Evolutionary conservation across 2,113 vertebrate species (phyloP).

Genomic region (Toxotes jaculatrix): DNA sequence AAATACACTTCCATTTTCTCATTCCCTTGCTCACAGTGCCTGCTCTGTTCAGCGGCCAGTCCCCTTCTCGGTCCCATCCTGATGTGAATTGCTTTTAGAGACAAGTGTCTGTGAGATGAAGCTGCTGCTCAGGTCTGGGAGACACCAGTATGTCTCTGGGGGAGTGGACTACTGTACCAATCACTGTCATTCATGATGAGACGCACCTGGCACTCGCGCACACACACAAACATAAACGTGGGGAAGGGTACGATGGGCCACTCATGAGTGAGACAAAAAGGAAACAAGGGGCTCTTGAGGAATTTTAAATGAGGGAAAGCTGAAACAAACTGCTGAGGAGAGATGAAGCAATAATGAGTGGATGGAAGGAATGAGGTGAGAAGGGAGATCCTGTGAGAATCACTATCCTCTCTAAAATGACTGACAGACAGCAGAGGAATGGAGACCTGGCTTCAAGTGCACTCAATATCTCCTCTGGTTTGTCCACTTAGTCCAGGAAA

Average conservation of each 20-base stretch:
- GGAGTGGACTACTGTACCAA: slow-evolving; percentile 49
- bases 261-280: slow-evolving; percentile 2
- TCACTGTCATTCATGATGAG: slow-evolving; percentile 44
- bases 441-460: slow-evolving; percentile 29
- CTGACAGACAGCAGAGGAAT: slow-evolving; percentile 64
- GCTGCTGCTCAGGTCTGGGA: slow-evolving; percentile 27
- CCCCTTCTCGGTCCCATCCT: slow-evolving; percentile 32
- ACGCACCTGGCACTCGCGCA: slow-evolving; percentile 22
- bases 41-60: slow-evolving; percentile 61
- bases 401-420: slow-evolving; percentile 41
- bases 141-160: slow-evolving; percentile 34
- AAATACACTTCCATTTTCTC: slow-evolving; percentile 71
- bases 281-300: slow-evolving; percentile 23
- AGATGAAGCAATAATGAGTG: slow-evolving; percentile 31
- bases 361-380: slow-evolving; percentile 48
- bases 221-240: neutral
- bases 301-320: slow-evolving; percentile 25
- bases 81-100: slow-evolving; percentile 50
- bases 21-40: slow-evolving; percentile 62
- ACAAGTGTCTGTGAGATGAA: slow-evolving; percentile 48
- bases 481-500: slow-evolving; percentile 73
- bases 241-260: neutral
- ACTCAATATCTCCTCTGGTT: slow-evolving; percentile 60
- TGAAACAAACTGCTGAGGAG: slow-evolving; percentile 27
- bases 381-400: slow-evolving; percentile 34